These are phyloP conservation scores for Drosophila quadrilineata DNA, from an alignment of 1,140 invertebrate species.

Conservation along the genomic window DNA sequence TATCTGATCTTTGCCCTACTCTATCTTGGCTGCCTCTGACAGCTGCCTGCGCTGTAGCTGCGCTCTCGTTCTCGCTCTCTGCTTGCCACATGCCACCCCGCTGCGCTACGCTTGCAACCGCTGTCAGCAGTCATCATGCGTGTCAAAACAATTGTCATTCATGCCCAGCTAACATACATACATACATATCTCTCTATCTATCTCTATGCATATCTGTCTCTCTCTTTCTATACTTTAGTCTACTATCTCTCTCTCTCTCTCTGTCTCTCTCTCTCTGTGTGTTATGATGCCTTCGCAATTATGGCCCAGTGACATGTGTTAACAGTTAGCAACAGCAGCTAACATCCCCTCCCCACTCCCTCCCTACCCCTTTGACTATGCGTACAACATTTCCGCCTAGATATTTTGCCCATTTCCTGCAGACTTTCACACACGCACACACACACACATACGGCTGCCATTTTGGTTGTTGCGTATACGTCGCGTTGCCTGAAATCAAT, in stretches of 20 bases:
- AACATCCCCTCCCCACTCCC: no score
- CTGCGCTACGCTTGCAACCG: background rate
- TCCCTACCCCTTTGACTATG: background rate
- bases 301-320: slow-evolving; percentile 67
- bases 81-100: background rate
- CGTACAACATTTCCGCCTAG: slow-evolving; percentile 59
- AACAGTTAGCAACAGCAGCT: slow-evolving; percentile 29
- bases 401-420: slow-evolving; percentile 70
- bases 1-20: background rate
- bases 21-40: slow-evolving; percentile 17
- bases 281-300: slow-evolving; percentile 51
- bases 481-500: slow-evolving; percentile 60
- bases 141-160: slow-evolving; percentile 76
- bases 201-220: slow-evolving; percentile 1
- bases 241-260: background rate
- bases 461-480: slow-evolving; percentile 38
- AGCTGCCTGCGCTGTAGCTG: background rate
- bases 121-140: slow-evolving; percentile 22
- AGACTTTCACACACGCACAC: slow-evolving; percentile 31
- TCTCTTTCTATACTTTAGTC: background rate
- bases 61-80: no score
- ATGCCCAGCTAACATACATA: slow-evolving; percentile 43
- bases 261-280: slow-evolving; percentile 11
- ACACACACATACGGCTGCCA: background rate
- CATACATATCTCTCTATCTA: no score